Evolutionary conservation across 1,140 invertebrate genomes (phyloP).

Genomic region (Heliothis virescens): DNA sequence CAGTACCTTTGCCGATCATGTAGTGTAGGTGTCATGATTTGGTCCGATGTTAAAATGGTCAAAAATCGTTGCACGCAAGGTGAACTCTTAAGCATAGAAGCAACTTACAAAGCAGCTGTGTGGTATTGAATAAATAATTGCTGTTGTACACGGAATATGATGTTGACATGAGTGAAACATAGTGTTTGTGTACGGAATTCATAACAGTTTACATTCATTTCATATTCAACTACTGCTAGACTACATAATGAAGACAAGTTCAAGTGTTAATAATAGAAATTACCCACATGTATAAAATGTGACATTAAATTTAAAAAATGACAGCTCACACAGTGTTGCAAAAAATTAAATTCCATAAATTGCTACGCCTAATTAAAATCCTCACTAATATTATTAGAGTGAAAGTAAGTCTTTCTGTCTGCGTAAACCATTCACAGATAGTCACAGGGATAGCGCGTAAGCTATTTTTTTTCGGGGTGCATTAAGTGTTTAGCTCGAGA

Average conservation of each 20-base stretch:
- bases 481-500: too few species aligned
- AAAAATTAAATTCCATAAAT: too few species aligned
- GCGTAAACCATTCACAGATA: too few species aligned
- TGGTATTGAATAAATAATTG: conserved; percentile 18
- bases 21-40: too few species aligned
- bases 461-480: too few species aligned
- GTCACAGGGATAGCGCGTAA: too few species aligned
- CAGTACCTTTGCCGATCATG: too few species aligned
- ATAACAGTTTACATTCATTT: conserved; percentile 25
- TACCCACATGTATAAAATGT: background rate
- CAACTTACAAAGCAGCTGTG: background rate
- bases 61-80: background rate
- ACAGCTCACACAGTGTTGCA: background rate
- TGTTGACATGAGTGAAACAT: conserved; percentile 27
- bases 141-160: background rate
- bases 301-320: background rate
- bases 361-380: too few species aligned
- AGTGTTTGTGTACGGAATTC: conserved; percentile 7
- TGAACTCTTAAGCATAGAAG: background rate
- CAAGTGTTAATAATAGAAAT: background rate
- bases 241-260: background rate
- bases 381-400: too few species aligned
- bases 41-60: too few species aligned
- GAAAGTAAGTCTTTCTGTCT: too few species aligned
- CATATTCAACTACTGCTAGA: background rate